These are phyloP conservation scores for Hoplostethus atlanticus DNA, from an alignment of 2,797 vertebrate genomes.

Conservation along the genomic window DNA sequence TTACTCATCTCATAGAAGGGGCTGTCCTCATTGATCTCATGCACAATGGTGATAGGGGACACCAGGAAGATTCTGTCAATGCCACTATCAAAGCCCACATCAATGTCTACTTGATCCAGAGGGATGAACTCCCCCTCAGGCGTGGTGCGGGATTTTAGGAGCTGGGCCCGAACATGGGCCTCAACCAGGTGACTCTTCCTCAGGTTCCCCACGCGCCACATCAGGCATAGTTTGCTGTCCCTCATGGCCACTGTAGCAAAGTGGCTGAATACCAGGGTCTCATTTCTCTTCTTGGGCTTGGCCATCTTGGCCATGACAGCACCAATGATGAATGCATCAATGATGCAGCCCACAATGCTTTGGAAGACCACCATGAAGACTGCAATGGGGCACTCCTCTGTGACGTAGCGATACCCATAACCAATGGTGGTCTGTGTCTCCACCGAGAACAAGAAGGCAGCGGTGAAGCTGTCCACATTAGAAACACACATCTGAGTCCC, in stretches of 20 bases:
- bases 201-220: constrained; percentile 98
- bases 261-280: constrained; percentile 96
- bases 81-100: constrained; percentile 96
- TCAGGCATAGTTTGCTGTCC: constrained; percentile 93
- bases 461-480: constrained; percentile 96
- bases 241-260: constrained; percentile 95
- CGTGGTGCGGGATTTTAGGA: constrained; percentile 95
- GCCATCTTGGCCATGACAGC: constrained; percentile 99
- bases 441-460: constrained; percentile 97
- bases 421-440: constrained; percentile 99
- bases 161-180: constrained; percentile 94
- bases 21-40: constrained; percentile 96
- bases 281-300: constrained; percentile 96
- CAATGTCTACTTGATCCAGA: constrained; percentile 95
- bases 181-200: constrained; percentile 97
- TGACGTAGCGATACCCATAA: constrained; percentile 96
- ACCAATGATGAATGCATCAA: constrained; percentile 97
- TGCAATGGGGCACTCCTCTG: constrained; percentile 94
- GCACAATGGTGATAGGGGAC: constrained; percentile 95
- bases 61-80: constrained; percentile 97
- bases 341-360: constrained; percentile 97
- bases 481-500: constrained; percentile 90
- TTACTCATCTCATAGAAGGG: constrained; percentile 94
- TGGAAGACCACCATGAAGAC: constrained; percentile 98
- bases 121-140: constrained; percentile 97